A percentile compares a stretch with the other conserved stretches of the same genome.
phyloP scores from a whole-genome alignment of 2,113 vertebrate species.

The Peromyscus leucopus region DNA sequence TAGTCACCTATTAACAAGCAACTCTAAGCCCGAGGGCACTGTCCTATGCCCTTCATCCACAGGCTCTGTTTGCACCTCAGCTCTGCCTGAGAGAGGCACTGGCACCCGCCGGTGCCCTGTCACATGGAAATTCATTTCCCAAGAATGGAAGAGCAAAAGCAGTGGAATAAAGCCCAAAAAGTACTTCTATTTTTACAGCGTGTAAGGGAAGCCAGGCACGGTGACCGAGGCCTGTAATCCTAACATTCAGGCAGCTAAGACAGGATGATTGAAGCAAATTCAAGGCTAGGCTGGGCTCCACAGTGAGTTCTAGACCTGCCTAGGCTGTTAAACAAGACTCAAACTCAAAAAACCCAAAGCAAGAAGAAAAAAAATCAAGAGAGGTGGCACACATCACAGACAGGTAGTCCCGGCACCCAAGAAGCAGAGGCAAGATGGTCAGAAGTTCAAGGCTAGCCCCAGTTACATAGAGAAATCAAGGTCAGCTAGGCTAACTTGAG shows the following conservation, averaged over 20 bases:
- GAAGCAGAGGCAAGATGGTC: not conserved
- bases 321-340: not conserved
- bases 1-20: constrained; percentile 71
- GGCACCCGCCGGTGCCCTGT: not conserved
- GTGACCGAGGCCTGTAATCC: not conserved
- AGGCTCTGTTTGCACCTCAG: not conserved
- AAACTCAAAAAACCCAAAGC: too few species aligned
- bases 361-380: not conserved
- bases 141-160: not conserved
- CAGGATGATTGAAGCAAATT: not conserved
- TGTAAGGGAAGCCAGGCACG: not conserved
- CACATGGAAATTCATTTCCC: not conserved
- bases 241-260: not conserved
- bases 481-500: not conserved
- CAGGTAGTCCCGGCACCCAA: not conserved
- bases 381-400: not conserved
- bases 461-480: not conserved
- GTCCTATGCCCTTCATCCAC: not conserved
- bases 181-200: not conserved
- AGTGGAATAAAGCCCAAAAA: not conserved
- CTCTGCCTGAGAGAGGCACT: not conserved
- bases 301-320: not conserved
- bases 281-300: not conserved
- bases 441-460: not conserved
- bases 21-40: not conserved